Percentiles rank a stretch among this genome's conserved stretches.
Conservation (phyloP, 1,140 invertebrate species). For the Bombus waltoni region DNA sequence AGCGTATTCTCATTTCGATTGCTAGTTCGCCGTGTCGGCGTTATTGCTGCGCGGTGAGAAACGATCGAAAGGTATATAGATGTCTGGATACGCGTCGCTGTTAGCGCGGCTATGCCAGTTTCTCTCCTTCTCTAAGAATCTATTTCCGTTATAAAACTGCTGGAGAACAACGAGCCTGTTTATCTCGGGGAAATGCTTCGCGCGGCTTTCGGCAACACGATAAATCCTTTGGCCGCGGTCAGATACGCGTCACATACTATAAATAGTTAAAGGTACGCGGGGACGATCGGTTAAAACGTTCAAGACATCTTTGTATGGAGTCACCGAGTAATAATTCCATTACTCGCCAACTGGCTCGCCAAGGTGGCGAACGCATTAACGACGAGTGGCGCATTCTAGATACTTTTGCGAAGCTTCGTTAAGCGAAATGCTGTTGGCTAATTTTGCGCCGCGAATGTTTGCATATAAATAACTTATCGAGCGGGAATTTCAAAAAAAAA, state of each 20-base stretch:
- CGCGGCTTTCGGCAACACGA: conserved; percentile 65
- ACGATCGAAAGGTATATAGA: background rate
- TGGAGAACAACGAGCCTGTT: conserved; percentile 63
- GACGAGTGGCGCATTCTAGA: conserved; percentile 26
- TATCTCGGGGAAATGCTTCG: conserved; percentile 60
- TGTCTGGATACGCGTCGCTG: background rate
- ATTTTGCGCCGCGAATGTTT: background rate
- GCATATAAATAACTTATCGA: background rate
- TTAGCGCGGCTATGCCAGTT: background rate
- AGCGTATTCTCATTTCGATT: background rate
- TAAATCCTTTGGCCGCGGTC: conserved; percentile 64
- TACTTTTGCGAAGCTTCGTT: conserved; percentile 27
- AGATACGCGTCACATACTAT: conserved; percentile 65
- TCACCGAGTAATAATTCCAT: conserved; percentile 58
- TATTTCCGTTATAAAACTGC: conserved; percentile 55
- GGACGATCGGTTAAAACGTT: conserved; percentile 61
- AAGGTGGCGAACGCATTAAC: conserved; percentile 54
- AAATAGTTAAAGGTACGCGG: conserved; percentile 60
- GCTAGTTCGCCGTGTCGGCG: background rate
- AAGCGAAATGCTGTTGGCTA: conserved; percentile 18
- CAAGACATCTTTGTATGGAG: conserved; percentile 53
- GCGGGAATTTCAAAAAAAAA: background rate
- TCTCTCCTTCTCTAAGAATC: conserved; percentile 4
- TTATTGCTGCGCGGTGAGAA: background rate
- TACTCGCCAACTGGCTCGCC: conserved; percentile 40